phyloP scores from a whole-genome alignment of 2,797 vertebrate genomes.

The Tolypeutes matacus region DNA sequence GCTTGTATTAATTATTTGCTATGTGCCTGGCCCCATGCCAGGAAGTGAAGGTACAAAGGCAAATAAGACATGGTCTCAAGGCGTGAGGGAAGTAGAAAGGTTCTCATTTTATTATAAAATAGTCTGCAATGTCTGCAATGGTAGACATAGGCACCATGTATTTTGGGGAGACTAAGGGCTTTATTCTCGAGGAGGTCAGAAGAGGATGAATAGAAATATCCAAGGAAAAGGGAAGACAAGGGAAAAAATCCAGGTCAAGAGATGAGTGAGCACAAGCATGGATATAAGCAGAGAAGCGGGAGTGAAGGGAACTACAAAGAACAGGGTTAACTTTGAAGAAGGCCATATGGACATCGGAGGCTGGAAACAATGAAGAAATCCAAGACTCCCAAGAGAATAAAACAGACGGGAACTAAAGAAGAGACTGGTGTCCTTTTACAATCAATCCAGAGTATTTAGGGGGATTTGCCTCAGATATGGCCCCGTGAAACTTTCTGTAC shows the following conservation, averaged over 20 bases:
- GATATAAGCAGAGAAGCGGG: background rate
- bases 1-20: background rate
- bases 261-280: background rate
- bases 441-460: background rate
- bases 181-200: background rate
- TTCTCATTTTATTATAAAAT: background rate
- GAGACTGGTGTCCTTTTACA: background rate
- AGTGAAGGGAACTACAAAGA: background rate
- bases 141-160: background rate
- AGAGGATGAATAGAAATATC: background rate
- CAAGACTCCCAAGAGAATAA: background rate
- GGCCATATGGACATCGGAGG: background rate
- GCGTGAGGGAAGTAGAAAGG: background rate
- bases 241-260: background rate
- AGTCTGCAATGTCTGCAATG: background rate
- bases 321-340: background rate
- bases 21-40: background rate
- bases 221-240: background rate
- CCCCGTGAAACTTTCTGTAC: background rate
- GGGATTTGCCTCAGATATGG: background rate
- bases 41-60: background rate
- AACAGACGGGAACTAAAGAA: background rate
- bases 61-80: background rate
- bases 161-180: background rate
- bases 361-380: background rate